Percentiles rank a stretch among this genome's conserved stretches.
These are phyloP conservation scores for Malurus melanocephalus DNA, from an alignment of 2,113 vertebrate genomes.

Conservation along the genomic window DNA sequence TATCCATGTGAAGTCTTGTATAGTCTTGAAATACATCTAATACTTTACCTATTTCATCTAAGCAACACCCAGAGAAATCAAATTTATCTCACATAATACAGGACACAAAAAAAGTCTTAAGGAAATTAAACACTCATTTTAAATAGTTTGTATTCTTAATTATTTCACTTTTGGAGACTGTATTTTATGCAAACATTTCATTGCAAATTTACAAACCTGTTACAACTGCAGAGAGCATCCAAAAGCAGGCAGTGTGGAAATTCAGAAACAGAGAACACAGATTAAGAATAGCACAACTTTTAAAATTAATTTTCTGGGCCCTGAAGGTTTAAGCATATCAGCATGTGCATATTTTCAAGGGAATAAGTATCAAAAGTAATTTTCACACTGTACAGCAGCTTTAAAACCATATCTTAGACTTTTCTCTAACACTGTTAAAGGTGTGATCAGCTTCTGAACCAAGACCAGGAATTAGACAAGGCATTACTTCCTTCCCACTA, in stretches of 20 bases:
- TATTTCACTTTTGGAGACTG: background rate
- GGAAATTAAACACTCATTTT: background rate
- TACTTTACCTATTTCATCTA: background rate
- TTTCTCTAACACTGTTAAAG: fast-evolving
- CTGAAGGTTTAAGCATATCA: background rate
- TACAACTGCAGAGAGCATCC: background rate
- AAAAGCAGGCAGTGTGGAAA: background rate
- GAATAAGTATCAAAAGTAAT: background rate
- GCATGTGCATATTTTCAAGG: background rate
- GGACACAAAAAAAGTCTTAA: background rate
- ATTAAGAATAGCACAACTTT: background rate
- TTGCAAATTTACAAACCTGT: background rate
- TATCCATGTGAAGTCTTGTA: background rate
- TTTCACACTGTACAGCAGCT: background rate
- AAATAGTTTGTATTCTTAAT: background rate
- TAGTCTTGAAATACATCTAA: background rate
- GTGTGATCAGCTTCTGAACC: background rate
- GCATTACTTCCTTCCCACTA: background rate
- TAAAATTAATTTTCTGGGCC: background rate
- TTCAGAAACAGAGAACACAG: background rate
- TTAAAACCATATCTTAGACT: fast-evolving
- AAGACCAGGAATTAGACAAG: background rate
- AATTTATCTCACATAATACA: background rate
- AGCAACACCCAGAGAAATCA: background rate
- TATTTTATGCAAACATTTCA: background rate